Evolutionary conservation across 2,888 invertebrate species (phyloP).

Genomic region (Pinctada fucata): DNA sequence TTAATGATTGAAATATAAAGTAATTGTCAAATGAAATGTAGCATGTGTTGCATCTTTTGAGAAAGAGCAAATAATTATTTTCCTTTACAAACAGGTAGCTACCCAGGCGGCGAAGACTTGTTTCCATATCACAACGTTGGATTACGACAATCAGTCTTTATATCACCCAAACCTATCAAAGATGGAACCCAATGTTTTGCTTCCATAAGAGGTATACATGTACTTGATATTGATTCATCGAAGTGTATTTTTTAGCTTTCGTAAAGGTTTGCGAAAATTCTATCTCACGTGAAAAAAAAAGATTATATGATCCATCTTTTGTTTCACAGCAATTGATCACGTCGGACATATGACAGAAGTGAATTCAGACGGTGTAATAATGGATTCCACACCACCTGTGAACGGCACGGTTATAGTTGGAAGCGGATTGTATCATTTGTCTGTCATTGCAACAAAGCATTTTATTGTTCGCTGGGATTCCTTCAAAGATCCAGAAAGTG

Average conservation of each 20-base stretch:
- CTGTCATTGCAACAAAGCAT: neutral
- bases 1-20: no score
- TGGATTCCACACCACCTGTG: neutral
- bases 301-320: no score
- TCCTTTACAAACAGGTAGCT: constrained; percentile 4
- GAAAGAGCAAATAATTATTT: no score
- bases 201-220: no score
- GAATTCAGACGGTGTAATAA: neutral
- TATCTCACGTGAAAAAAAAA: no score
- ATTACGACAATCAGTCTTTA: neutral
- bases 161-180: no score
- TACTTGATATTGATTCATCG: no score
- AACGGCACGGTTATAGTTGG: neutral
- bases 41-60: no score
- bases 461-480: constrained; percentile 50
- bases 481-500: constrained; percentile 59
- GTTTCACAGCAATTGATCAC: neutral
- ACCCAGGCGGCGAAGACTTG: constrained; percentile 16
- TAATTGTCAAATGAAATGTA: no score
- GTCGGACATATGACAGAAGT: neutral
- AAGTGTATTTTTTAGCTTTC: no score
- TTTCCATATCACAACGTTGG: constrained; percentile 10
- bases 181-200: no score
- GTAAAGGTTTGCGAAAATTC: no score
- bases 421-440: neutral